Conservation (phyloP, 1,140 invertebrate species). For the Eupristina koningsbergeri region DNA sequence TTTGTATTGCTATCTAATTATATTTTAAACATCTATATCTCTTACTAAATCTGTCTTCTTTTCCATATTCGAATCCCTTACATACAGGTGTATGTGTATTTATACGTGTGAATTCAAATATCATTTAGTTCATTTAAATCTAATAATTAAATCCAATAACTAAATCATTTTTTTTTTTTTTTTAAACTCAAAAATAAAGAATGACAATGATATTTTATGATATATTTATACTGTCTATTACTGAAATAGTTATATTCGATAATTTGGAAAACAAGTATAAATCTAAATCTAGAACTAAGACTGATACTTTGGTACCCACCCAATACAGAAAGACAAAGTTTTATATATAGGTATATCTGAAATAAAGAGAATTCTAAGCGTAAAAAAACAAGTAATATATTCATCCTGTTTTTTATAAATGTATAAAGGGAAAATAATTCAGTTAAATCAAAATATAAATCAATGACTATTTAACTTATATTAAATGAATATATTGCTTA, state of each 20-base stretch:
- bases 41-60: too few relatives aligned
- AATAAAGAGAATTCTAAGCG: neutral
- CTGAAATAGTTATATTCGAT: neutral
- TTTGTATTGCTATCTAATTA: too few relatives aligned
- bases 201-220: too few relatives aligned
- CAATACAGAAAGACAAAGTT: slow-evolving; percentile 1
- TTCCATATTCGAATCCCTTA: too few relatives aligned
- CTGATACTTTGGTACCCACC: neutral
- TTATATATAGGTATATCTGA: neutral
- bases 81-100: too few relatives aligned
- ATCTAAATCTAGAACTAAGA: slow-evolving; percentile 8
- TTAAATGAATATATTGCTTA: neutral
- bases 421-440: neutral
- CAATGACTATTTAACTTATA: neutral
- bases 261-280: neutral
- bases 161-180: too few relatives aligned
- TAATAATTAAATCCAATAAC: too few relatives aligned
- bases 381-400: neutral
- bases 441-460: neutral
- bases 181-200: too few relatives aligned
- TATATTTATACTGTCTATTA: neutral
- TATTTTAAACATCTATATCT: too few relatives aligned
- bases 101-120: too few relatives aligned
- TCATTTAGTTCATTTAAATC: too few relatives aligned
- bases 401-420: slow-evolving; percentile 16